Base-by-base conservation (phyloP, 1,140 invertebrate species). In the Cyrtorhinus lividipennis region DNA sequence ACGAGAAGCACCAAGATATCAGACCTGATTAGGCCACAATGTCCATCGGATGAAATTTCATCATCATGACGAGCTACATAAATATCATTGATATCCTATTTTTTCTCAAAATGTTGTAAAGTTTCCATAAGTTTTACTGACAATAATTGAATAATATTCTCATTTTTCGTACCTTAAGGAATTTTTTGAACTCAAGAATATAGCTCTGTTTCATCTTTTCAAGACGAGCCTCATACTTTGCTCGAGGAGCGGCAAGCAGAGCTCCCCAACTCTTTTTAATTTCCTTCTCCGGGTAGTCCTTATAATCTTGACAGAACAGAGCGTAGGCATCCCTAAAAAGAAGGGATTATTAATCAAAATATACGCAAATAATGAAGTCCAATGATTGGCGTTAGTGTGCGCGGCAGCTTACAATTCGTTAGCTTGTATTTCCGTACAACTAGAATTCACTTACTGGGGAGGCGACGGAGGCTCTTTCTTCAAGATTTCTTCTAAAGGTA, bases 131-230 rank as follows among this genome's bases (percentile, higher is more conserved):
- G n/a, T n/a, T n/a, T n/a, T n/a, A n/a, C n/a, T 20, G 46, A 2
- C 2, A 18, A 63, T 45, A 57, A 15, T 22, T 58, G 30, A 58
- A 58, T 26, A n/a, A n/a, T 3, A 22, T n/a, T 12, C 18, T 56
- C 56, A 18, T 65, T 30, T 27, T 23, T 53, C 64, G 63, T 61
- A 66, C 65, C 20, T n/a, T 65, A 1, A 67, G 45, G 46, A 67
- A 67, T 3, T 13, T 12, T 57, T 56, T 48, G 23, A 48, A 65
- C 1, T 67, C 56, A 12, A 45, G 5, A n/a, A 67, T 61, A 57
- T 67, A 67, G 61, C 61, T 8, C 15, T 64, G 57, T 48, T 67
- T 67, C 10, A 59, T 26, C 5, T 45, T 18, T 48, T 67, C 61
- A 3, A 65, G 13, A 27, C 59, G 62, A 22, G 59, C 53, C 27